Evolutionary conservation across 2,113 vertebrate species (phyloP).

Genomic region (Antennarius striatus): DNA sequence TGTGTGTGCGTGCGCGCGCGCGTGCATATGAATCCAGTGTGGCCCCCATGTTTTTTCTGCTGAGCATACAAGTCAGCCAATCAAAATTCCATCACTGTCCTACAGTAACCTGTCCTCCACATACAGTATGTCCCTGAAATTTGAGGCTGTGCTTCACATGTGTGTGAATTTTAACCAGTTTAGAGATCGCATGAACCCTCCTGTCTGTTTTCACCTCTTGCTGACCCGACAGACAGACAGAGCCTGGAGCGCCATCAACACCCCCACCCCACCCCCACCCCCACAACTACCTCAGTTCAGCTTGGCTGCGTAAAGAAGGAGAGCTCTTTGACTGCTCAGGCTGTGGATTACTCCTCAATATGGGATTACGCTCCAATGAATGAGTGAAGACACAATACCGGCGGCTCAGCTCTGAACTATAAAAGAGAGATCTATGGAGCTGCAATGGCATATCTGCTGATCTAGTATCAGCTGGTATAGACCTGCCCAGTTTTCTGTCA

Average conservation of each 20-base stretch:
- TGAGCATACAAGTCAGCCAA: conserved; percentile 58
- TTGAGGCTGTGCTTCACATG: conserved; percentile 34
- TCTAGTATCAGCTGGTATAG: conserved; percentile 41
- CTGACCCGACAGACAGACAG: conserved; percentile 62
- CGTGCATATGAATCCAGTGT: background rate
- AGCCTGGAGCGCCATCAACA: conserved; percentile 37
- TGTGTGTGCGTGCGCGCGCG: conserved; percentile 15
- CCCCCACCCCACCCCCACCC: conserved; percentile 10
- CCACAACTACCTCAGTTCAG: conserved; percentile 59
- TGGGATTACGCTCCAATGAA: conserved; percentile 76
- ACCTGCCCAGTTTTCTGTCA: conserved; percentile 39
- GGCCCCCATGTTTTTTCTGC: conserved; percentile 52
- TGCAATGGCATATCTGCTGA: conserved; percentile 57
- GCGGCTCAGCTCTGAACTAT: conserved; percentile 58
- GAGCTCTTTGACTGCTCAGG: conserved; percentile 70
- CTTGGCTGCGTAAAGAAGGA: conserved; percentile 66
- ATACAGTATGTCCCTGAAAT: conserved; percentile 33
- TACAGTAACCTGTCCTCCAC: conserved; percentile 30
- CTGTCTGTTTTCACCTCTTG: conserved; percentile 54
- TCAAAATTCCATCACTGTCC: conserved; percentile 46
- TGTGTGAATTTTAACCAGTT: conserved; percentile 42
- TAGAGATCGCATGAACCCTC: conserved; percentile 16
- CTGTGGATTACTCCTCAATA: conserved; percentile 77
- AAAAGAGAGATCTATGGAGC: conserved; percentile 59
- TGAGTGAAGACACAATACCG: conserved; percentile 70